Conservation (phyloP, 2,888 invertebrate genomes). For the Nowickia ferox region DNA sequence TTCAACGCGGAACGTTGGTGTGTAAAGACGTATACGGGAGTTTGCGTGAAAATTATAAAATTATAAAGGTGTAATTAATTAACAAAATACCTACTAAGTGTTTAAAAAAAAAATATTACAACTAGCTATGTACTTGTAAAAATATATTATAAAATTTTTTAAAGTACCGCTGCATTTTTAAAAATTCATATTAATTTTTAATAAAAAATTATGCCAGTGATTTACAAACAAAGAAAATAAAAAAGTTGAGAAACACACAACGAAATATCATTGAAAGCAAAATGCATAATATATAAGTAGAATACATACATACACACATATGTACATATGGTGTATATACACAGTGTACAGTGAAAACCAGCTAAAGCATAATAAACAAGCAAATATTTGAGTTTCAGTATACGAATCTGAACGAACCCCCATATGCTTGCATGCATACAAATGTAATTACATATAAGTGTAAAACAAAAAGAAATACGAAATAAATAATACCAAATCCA, state of each 20-base stretch:
- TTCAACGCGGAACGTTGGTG: slow-evolving; percentile 72
- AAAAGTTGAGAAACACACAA: slow-evolving; percentile 43
- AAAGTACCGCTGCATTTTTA: not conserved
- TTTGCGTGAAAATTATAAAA: not conserved
- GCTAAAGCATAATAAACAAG: slow-evolving; percentile 44
- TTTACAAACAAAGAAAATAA: slow-evolving; percentile 8
- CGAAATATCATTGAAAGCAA: slow-evolving; percentile 67
- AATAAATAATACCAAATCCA: not conserved
- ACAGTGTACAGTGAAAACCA: slow-evolving; percentile 48
- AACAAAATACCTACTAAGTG: not conserved
- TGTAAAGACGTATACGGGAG: slow-evolving; percentile 58
- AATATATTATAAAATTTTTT: slow-evolving; percentile 1
- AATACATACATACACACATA: not conserved
- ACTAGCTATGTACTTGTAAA: not conserved
- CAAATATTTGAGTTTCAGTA: slow-evolving; percentile 8
- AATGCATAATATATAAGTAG: slow-evolving; percentile 56
- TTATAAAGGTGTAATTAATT: slow-evolving; percentile 6
- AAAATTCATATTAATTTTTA: not conserved
- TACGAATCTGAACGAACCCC: not conserved
- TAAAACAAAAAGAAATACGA: slow-evolving; percentile 31
- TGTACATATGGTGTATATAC: not conserved
- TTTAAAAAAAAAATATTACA: not conserved
- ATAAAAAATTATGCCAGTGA: slow-evolving; percentile 12
- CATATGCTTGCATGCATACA: slow-evolving; percentile 16
- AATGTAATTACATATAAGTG: slow-evolving; percentile 26